Evolutionary conservation across 2,113 vertebrate species (phyloP).

Genomic region (Apistogramma diplotaenia): DNA sequence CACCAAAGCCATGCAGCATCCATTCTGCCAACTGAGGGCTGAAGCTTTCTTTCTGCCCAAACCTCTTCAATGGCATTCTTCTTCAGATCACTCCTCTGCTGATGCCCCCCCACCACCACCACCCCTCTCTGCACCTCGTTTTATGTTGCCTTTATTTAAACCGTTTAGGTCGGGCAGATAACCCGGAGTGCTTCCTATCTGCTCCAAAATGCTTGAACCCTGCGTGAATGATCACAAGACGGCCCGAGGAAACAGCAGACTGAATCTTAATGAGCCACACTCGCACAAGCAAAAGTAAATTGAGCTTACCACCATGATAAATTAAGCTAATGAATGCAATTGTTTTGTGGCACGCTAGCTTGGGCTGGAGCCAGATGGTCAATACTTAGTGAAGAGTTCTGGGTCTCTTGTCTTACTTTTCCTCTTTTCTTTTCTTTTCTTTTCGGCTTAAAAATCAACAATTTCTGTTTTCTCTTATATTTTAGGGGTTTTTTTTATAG

Average conservation of each 20-base stretch:
- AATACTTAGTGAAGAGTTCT: conserved; percentile 68
- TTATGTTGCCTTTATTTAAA: conserved; percentile 68
- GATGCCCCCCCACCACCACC: conserved; percentile 39
- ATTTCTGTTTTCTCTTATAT: background rate
- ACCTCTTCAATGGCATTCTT: conserved; percentile 63
- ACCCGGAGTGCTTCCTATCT: conserved; percentile 73
- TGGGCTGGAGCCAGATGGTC: conserved; percentile 79
- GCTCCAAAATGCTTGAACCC: conserved; percentile 67
- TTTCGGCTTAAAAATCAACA: background rate
- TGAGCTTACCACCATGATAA: conserved; percentile 81
- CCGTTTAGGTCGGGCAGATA: conserved; percentile 71
- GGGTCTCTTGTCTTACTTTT: conserved; percentile 23
- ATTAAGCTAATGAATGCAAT: conserved; percentile 82
- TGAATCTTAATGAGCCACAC: conserved; percentile 78
- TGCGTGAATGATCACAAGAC: conserved; percentile 72
- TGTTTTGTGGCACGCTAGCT: conserved; percentile 77
- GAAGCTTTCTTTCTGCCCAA: conserved; percentile 47
- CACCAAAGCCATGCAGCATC: conserved; percentile 50
- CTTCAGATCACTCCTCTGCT: conserved; percentile 57
- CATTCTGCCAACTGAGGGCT: conserved; percentile 56
- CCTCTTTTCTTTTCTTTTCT: background rate
- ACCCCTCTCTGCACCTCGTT: conserved; percentile 65
- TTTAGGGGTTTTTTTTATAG: background rate
- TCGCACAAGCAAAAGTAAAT: conserved; percentile 78
- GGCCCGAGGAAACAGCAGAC: conserved; percentile 72